phyloP scores from a whole-genome alignment of 2,797 vertebrate species.

The Spinus olivaceus region DNA sequence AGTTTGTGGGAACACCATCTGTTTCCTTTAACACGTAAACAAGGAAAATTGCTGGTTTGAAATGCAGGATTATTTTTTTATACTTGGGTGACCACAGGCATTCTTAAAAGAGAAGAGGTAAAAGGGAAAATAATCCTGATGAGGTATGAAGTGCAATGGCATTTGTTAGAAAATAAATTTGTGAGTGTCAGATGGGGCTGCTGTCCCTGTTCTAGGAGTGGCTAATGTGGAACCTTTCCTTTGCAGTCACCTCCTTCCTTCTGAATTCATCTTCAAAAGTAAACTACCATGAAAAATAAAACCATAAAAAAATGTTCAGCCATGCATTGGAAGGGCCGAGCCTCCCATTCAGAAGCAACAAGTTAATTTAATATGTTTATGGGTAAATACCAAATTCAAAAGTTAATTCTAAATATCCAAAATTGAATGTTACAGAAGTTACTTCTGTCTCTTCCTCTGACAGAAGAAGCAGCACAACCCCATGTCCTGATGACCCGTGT shows the following conservation, averaged over 20 bases:
- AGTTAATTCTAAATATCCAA: background rate
- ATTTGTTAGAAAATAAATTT: slow-evolving; percentile 66
- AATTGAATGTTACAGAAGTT: background rate
- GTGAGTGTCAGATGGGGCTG: slow-evolving; percentile 1
- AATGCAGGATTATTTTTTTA: slow-evolving; percentile 65
- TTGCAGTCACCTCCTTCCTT: background rate
- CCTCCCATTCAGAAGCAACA: background rate
- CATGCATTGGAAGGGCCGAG: background rate
- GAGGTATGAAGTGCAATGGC: slow-evolving; percentile 55
- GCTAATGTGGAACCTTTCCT: background rate
- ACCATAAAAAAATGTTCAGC: background rate
- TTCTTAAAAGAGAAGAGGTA: slow-evolving; percentile 60
- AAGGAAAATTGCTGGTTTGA: slow-evolving; percentile 74
- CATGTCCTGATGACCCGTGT: background rate
- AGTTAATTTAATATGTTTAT: background rate
- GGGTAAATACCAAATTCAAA: background rate
- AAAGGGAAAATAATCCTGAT: background rate
- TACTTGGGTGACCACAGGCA: slow-evolving; percentile 70
- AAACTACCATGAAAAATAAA: background rate
- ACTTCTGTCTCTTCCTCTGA: background rate
- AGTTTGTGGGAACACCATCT: slow-evolving; percentile 72
- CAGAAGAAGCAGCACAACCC: background rate
- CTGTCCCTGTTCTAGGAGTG: background rate
- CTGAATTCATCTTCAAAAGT: background rate
- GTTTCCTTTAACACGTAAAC: slow-evolving; percentile 74